Evolutionary conservation across 2,113 vertebrate genomes (phyloP).

Genomic region (Tachysurus fulvidraco): DNA sequence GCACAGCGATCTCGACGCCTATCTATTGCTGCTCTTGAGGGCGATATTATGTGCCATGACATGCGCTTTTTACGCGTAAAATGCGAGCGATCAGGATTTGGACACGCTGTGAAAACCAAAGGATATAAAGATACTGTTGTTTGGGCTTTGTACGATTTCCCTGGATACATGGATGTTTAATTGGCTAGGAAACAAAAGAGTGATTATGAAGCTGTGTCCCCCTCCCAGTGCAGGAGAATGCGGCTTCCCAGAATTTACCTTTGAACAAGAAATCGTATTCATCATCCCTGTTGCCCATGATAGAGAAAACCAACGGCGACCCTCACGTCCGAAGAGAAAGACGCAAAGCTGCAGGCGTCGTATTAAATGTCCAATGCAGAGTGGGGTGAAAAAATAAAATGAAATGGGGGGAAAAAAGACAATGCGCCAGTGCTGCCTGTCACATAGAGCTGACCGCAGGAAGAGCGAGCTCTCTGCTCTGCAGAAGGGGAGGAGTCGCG

Average conservation of each 20-base stretch:
- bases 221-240: conserved; percentile 53
- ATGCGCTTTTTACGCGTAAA: conserved; percentile 57
- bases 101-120: neutral
- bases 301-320: conserved; percentile 68
- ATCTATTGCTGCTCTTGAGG: conserved; percentile 53
- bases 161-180: neutral
- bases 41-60: conserved; percentile 61
- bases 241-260: conserved; percentile 71
- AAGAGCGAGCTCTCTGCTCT: conserved; percentile 66
- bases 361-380: conserved; percentile 45
- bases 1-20: conserved; percentile 29
- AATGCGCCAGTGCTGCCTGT: conserved; percentile 73
- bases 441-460: conserved; percentile 72
- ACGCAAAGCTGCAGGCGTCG: conserved; percentile 53
- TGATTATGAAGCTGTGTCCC: conserved; percentile 42
- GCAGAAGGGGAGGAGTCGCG: conserved; percentile 77
- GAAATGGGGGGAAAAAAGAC: conserved; percentile 54
- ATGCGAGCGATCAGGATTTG: conserved; percentile 44
- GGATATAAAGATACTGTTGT: conserved; percentile 1
- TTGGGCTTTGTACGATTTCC: neutral
- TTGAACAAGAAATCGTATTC: conserved; percentile 86
- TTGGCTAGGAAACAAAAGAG: conserved; percentile 37
- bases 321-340: conserved; percentile 55
- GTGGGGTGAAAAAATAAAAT: conserved; percentile 46
- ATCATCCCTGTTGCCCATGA: conserved; percentile 84